Evolutionary conservation across 1,140 invertebrate species (phyloP), one percentile per base, ranked within the genome.

Genomic region (Micrasema longulum): DNA sequence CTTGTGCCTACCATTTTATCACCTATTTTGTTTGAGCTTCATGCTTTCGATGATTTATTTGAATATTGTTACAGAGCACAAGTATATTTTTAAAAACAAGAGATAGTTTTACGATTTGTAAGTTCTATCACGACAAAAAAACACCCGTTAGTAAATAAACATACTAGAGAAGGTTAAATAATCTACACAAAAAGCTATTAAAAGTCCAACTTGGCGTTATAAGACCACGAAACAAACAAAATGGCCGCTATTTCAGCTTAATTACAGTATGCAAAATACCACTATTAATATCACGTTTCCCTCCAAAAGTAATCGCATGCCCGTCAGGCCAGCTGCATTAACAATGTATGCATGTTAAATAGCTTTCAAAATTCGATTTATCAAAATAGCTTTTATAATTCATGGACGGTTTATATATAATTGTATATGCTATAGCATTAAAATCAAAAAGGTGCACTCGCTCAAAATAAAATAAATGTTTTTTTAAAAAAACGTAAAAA

Each of bases 121-220:
- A n/a, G n/a, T n/a, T n/a, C n/a, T n/a, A n/a, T n/a, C n/a, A n/a
- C n/a, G n/a, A n/a, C n/a, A n/a, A n/a, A n/a, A n/a, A n/a, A n/a
- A n/a, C n/a, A n/a, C n/a, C n/a, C n/a, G n/a, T n/a, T n/a, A n/a
- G n/a, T n/a, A n/a, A n/a, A n/a, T n/a, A n/a, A 4, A 31, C 7
- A 31, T 31, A 7, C 26, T 31, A 20, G 22, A 45, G 23, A 36
- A 55, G 23, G 60, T n/a, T n/a, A n/a, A n/a, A n/a, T n/a, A 66
- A 72, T 72, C 63, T 31, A 50, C 64, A 67, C 71, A 64, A 47
- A 72, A 62, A 60, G 63, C 71, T 41, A 62, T 62, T 72, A 68
- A 62, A 60, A 71, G 69, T 52, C 45, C 41, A 23, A 35, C 68
- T 14, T 45, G n/a, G 10, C 60, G n/a, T 11, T 35, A 23, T 52